Evolutionary conservation across 2,797 vertebrate species (phyloP).

Genomic region (Muscicapa comitata): DNA sequence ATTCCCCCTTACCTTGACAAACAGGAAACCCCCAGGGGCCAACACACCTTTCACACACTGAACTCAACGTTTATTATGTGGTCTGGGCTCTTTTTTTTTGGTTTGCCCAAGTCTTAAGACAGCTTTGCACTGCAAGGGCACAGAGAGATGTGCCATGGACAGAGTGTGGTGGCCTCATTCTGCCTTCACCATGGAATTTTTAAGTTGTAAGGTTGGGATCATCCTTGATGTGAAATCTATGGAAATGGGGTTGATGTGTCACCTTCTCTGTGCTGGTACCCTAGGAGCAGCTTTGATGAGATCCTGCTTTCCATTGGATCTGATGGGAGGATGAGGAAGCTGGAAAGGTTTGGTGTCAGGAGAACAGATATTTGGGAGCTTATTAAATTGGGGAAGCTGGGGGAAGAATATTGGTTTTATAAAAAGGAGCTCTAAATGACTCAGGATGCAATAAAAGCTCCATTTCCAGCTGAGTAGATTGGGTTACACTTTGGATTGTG

Average conservation of each 20-base stretch:
- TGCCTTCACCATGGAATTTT: not conserved
- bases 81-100: not conserved
- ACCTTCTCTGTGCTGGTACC: not conserved
- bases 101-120: not conserved
- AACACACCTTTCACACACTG: not conserved
- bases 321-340: not conserved
- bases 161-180: not conserved
- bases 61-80: not conserved
- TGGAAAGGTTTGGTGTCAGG: not conserved
- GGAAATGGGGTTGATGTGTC: not conserved
- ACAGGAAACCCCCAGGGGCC: not conserved
- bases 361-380: not conserved
- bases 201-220: not conserved
- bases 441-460: slow-evolving; percentile 37
- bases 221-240: not conserved
- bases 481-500: not conserved
- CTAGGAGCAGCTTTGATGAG: not conserved
- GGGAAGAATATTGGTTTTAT: not conserved
- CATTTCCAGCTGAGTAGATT: not conserved
- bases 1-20: not conserved
- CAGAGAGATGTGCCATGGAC: not conserved
- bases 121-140: not conserved
- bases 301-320: not conserved
- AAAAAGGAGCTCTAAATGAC: not conserved
- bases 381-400: not conserved